Base-by-base conservation (phyloP, 2,113 vertebrate species). In the Coracopsis vasa region DNA sequence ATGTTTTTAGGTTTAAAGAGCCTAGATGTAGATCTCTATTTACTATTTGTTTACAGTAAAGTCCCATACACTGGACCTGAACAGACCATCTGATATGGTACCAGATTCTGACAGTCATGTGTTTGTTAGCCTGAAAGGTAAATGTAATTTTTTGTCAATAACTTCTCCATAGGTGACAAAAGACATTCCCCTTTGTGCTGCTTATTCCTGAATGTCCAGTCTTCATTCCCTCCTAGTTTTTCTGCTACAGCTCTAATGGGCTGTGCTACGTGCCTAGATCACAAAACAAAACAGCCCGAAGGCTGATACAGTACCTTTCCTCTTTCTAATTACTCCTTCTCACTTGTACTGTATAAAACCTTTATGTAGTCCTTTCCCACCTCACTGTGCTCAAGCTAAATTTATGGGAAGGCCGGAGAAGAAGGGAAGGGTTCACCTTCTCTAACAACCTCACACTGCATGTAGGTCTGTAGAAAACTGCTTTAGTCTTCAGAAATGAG, bases 111-210 rank as follows among this genome's bases (percentile, higher is more conserved):
- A 95, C 1, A 97, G 96, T 74, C 92, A 88, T 0, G 92, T 96
- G 27, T 67, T 96, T n/a, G 42, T 97, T 58, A 96, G 39, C 67
- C 42, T 96, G 60, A 92, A 93, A 97, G 95, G 96, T 97, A 97
- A 96, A 54, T 16, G 4, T 11, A 13, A 23, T 29, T 35, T 93
- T 93, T 56, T 53, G 11, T 27, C 58, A 45, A 33, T 23, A 77
- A 15, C 17, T 70, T 80, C 45, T 77, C 35, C 10, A 12, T 9
- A 24, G 16, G 21, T 83, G 31, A 51, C 35, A 80, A 65, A 25
- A 35, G 5, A 45, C 16, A 8, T 28, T 5, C 2, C 4, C 23
- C 10, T 61, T 66, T 33, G 17, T 62, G 62, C 37, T 66, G 45
- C 35, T 70, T 10, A 21, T 31, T 86, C 79, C 31, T 69, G 10